Base-by-base conservation (phyloP, 1,140 invertebrate species). In the Sinonovacula constricta region DNA sequence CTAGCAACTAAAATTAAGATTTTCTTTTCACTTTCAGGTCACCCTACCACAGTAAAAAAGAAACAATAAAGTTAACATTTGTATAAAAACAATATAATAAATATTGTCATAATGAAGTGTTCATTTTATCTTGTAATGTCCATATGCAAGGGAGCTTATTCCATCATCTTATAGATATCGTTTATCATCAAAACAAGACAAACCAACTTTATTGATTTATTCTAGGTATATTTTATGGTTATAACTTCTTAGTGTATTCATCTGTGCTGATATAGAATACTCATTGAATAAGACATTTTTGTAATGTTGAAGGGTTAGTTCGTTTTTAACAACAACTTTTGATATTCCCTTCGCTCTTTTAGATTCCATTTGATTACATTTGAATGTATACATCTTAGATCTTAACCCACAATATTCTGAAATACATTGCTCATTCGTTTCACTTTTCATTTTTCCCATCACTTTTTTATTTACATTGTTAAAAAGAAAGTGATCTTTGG, bases 391-490 rank as follows among this genome's bases (percentile, higher is more conserved):
- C 62, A 76, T 65, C 57, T 76, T 76, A 22, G 49, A 75, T 66
- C 62, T 31, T 0, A 67, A 36, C 31, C 72, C 60, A 67, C 72
- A 76, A 15, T 45, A 65, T 76, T 76, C 72, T 12, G 57, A 66
- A 45, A 76, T 76, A 57, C 62, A 76, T 54, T 76, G 53, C 36
- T 66, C 89, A 79, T 85, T 87, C 28, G 84, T 84, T 85, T 93
- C 92, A 87, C 92, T 91, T 85, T 92, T 93, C 80, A 92, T 90
- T 85, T 91, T 89, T 7, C 92, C 91, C 4, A 91, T 28, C 3
- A 91, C 87, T 80, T 93, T 93, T 82, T 92, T 92, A 80, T 92
- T 92, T 53, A 68, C 67, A 66, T 49, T 49, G n/a, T 45, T 69
- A 57, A 81, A 67, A 5, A 86, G 39, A 51, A 79, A 78, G 39